phyloP scores from a whole-genome alignment of 2,797 vertebrate species.

The Anableps anableps region DNA sequence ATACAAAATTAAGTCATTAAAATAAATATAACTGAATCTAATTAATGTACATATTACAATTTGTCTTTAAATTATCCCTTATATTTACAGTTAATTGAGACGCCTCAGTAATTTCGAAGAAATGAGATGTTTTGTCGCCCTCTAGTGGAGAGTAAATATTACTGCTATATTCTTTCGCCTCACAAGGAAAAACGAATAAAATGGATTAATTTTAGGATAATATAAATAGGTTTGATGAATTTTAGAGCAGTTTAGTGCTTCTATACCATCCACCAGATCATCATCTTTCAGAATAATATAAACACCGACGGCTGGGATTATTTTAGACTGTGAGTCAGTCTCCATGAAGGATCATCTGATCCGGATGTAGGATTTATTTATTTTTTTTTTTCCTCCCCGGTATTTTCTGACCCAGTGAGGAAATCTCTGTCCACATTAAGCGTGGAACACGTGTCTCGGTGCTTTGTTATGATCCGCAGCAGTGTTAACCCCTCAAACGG shows the following conservation, averaged over 20 bases:
- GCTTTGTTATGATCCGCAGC: not conserved
- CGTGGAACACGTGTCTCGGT: not conserved
- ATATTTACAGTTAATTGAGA: not conserved
- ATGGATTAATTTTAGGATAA: not conserved
- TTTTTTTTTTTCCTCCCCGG: not conserved
- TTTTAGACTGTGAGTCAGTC: not conserved
- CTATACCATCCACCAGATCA: not conserved
- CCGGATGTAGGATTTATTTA: slow-evolving; percentile 24
- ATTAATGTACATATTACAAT: not conserved
- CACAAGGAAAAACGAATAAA: not conserved
- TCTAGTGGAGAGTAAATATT: not conserved
- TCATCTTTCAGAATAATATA: not conserved
- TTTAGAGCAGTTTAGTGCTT: rapidly evolving
- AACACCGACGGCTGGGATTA: slow-evolving; percentile 14
- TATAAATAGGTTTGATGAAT: rapidly evolving
- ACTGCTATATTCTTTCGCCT: not conserved
- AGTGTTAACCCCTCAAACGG: not conserved
- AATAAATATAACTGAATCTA: not conserved
- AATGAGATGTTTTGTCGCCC: not conserved
- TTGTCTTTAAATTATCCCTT: too few species aligned
- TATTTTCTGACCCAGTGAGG: not conserved
- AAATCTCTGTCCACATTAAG: not conserved
- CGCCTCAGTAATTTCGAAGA: not conserved
- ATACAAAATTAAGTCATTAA: not conserved
- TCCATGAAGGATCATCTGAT: slow-evolving; percentile 30